A percentile compares a stretch with the other conserved stretches of the same genome.
phyloP scores from a whole-genome alignment of 2,888 invertebrate genomes.

The Nymphalis urticae region DNA sequence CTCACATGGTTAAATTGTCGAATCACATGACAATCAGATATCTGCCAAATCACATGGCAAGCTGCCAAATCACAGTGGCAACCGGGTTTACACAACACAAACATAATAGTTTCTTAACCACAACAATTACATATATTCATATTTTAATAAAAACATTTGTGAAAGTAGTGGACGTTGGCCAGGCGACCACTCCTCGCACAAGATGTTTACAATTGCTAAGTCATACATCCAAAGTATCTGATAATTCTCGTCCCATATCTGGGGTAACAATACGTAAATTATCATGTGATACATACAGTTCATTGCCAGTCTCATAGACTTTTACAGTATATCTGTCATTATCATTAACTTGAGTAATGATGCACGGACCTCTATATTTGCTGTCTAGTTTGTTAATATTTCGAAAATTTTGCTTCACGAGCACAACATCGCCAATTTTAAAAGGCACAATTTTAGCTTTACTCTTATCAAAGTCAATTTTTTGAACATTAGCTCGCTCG shows the following conservation, averaged over 20 bases:
- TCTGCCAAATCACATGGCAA: too few relatives aligned
- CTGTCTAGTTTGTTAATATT: not conserved
- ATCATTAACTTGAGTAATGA: not conserved
- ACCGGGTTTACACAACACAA: too few relatives aligned
- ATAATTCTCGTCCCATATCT: not conserved
- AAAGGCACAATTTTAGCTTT: constrained; percentile 12
- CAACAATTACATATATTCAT: not conserved
- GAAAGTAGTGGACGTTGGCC: not conserved
- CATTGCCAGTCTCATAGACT: not conserved
- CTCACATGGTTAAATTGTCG: too few relatives aligned
- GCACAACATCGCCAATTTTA: constrained; percentile 2
- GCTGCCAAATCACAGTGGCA: too few relatives aligned
- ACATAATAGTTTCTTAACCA: too few relatives aligned
- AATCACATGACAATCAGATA: too few relatives aligned
- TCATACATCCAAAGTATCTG: not conserved
- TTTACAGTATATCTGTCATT: constrained; percentile 1
- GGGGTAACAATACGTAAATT: not conserved
- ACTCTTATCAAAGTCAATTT: constrained; percentile 6
- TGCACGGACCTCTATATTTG: not conserved
- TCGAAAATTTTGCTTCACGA: not conserved
- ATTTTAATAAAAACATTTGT: not conserved
- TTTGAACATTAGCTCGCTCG: constrained; percentile 5
- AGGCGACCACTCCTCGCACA: not conserved
- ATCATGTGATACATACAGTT: not conserved
- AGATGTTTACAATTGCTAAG: not conserved